A percentile compares a stretch with the other conserved stretches of the same genome.
Evolutionary conservation across 2,888 invertebrate species (phyloP).

Genomic region (Laothoe populi): DNA sequence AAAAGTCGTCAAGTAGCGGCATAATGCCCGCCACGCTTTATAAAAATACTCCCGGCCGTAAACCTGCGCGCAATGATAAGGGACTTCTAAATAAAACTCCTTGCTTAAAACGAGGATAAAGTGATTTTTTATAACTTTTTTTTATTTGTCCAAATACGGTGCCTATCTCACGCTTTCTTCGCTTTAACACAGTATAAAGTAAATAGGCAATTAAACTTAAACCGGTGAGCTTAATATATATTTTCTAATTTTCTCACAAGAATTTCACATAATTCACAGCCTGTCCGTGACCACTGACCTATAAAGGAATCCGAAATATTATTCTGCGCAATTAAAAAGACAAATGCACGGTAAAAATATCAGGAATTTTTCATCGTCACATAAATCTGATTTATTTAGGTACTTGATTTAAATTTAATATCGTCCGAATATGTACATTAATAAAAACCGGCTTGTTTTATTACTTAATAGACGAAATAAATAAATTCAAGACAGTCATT

Average conservation of each 20-base stretch:
- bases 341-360: slow-evolving; percentile 22
- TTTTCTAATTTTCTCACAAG: slow-evolving; percentile 18
- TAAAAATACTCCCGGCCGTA: slow-evolving; percentile 37
- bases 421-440: not conserved
- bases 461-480: not conserved
- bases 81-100: slow-evolving; percentile 42
- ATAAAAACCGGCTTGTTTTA: not conserved
- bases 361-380: slow-evolving; percentile 11
- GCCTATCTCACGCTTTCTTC: slow-evolving; percentile 37
- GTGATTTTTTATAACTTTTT: slow-evolving; percentile 41
- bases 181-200: slow-evolving; percentile 23
- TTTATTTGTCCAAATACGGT: slow-evolving; percentile 38
- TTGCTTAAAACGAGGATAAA: slow-evolving; percentile 35
- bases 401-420: not conserved
- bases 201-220: slow-evolving; percentile 25
- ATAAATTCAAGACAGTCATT: not conserved
- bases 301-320: slow-evolving; percentile 21
- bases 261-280: slow-evolving; percentile 18
- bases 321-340: slow-evolving; percentile 19
- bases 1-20: slow-evolving; percentile 13
- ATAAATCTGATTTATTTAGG: not conserved
- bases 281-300: slow-evolving; percentile 21
- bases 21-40: slow-evolving; percentile 17
- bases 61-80: slow-evolving; percentile 46
- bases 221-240: slow-evolving; percentile 21